Base-by-base conservation (phyloP, 2,888 invertebrate species). In the Tetragnatha montana region DNA sequence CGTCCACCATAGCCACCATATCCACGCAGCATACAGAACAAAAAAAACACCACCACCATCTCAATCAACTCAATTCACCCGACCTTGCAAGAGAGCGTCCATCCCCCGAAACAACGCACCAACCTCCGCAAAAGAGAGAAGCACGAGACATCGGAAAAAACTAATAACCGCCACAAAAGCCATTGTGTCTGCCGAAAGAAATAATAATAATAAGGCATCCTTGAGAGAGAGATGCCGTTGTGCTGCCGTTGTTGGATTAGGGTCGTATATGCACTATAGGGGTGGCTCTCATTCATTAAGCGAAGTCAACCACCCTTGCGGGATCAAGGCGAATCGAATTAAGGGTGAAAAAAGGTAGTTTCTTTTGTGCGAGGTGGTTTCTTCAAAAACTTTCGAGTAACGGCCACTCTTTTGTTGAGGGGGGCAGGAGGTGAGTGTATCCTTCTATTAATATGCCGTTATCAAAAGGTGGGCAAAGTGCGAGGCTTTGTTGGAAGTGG, bases 231-330 rank as follows among this genome's bases (percentile, higher is more conserved):
- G 7, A 19, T 51, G 60, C 60, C 35, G 35, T 12, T 22, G 19
- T 35, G 73, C 49, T 82, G 82, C 21, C 68, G 60, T 50, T 68
- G 60, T 47, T n/a, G 70, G 81, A 81, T 80, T 87, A 87, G 81
- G 87, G 87, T 75, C 81, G 81, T 22, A 6, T 14, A 10, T 12
- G 14, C 17, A 60, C 10, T 51, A 88, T 83, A 82, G 82, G 88
- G 88, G 88, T 22, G 74, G 83, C 80, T 74, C 69, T 88, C 88
- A 83, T 88, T 88, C 88, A 88, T 88, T 88, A 88, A 88, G 73
- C 21, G 51, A 74, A 88, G 88, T 80, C 88, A 88, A 73, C 88
- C 88, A 88, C 88, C 88, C 83, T 88, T 84, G 71, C 35, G 8
- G 21, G 7, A 70, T 22, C 47, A 82, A 87, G 88, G 83, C 81